These are phyloP conservation scores for Aplochiton taeniatus DNA, from an alignment of 2,797 vertebrate species.

Conservation along the genomic window DNA sequence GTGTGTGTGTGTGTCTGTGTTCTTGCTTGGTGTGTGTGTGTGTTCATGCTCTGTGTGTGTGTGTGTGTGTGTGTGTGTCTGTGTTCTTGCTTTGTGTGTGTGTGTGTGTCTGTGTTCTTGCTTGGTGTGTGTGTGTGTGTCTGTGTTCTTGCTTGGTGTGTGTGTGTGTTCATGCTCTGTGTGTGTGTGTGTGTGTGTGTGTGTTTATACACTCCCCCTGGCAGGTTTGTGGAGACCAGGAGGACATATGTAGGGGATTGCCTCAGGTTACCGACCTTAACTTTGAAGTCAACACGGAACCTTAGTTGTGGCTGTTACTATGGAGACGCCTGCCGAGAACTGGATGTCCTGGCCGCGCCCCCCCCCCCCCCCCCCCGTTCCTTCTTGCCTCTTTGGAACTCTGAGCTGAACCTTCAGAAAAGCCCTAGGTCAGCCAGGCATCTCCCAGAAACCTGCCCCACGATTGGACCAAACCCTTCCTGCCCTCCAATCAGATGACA, in stretches of 20 bases:
- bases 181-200: neutral
- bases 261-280: constrained; percentile 56
- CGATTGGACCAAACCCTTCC: constrained; percentile 47
- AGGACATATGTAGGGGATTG: constrained; percentile 44
- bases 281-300: constrained; percentile 50
- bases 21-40: neutral
- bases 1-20: constrained; percentile 17
- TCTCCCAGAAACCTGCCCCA: constrained; percentile 27
- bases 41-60: constrained; percentile 1
- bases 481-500: constrained; percentile 29
- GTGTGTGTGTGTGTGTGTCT: neutral
- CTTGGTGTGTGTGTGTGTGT: constrained; percentile 16
- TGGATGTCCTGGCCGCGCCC: constrained; percentile 20
- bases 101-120: too few species aligned
- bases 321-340: constrained; percentile 39
- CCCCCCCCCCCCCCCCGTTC: too few species aligned
- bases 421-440: constrained; percentile 36
- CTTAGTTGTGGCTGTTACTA: constrained; percentile 54
- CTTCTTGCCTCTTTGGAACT: constrained; percentile 10
- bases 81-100: too few species aligned
- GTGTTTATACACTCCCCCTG: constrained; percentile 13
- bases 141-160: constrained; percentile 7
- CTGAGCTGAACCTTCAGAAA: constrained; percentile 20
- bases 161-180: neutral
- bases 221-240: constrained; percentile 63